Conservation (phyloP, 2,888 invertebrate species). For the Tupiocoris notatus region DNA sequence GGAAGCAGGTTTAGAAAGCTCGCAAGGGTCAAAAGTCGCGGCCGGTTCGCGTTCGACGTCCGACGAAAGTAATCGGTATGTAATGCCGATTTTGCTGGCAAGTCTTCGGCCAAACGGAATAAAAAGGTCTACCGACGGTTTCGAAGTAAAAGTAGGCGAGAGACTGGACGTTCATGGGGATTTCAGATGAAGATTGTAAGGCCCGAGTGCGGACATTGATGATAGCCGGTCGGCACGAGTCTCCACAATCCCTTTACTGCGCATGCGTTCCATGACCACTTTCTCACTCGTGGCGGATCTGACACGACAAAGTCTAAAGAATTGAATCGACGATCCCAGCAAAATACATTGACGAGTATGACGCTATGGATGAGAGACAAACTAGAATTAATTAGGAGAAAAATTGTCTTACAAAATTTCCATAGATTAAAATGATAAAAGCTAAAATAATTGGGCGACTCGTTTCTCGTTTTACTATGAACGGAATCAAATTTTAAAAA, state of each 20-base stretch:
- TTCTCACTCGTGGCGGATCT: neutral
- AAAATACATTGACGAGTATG: too few species aligned
- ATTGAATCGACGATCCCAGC: too few species aligned
- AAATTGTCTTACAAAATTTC: too few species aligned
- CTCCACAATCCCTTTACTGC: neutral
- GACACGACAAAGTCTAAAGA: too few species aligned
- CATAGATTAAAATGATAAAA: too few species aligned
- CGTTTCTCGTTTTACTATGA: too few species aligned
- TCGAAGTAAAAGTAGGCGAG: conserved; percentile 19
- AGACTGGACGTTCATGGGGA: conserved; percentile 11
- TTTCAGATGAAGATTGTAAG: neutral
- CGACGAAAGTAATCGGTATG: neutral
- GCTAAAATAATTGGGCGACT: too few species aligned
- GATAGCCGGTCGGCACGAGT: neutral
- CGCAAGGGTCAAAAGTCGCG: neutral
- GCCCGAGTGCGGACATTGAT: conserved; percentile 1
- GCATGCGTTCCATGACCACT: neutral
- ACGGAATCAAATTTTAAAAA: too few species aligned
- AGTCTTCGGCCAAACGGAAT: neutral
- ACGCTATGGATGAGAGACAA: too few species aligned
- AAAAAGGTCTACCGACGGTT: neutral
- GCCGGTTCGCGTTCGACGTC: neutral
- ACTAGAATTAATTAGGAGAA: too few species aligned
- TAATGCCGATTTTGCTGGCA: neutral
- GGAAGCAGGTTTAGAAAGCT: neutral